Base-by-base conservation (phyloP, 2,888 invertebrate species). In the Thumatha senex region DNA sequence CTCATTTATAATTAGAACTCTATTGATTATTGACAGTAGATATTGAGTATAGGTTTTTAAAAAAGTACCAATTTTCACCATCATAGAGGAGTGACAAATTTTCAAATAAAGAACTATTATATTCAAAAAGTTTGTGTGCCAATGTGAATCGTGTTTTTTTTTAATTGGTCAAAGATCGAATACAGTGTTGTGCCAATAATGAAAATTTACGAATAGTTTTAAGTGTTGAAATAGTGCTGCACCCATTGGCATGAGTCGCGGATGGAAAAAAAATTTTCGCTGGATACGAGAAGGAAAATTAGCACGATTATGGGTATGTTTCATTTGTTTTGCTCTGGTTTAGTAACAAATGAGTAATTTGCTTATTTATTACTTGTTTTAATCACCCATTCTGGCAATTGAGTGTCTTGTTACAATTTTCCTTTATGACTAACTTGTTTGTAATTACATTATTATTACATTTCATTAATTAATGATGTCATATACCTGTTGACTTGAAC, bases 241-340 rank as follows among this genome's bases (percentile, higher is more conserved):
- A 55, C 48, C 54, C 61, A 52, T 47, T 45, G 72, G 57, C 51
- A 90, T 90, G 89, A 85, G 80, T 74, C 79, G 78, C 61, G 67
- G 75, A 70, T 89, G 89, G 86, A 86, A 76, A 68, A 80, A 73
- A 56, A 79, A 78, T 53, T 84, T 86, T 66, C 72, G 71, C 52
- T 86, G 85, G 84, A 75, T 85, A 45, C 80, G 82, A 48, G 79
- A 81, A 56, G 78, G 81, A 46, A 86, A 82, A 63, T 58, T 89
- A 42, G 73, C 72, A 0, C 76, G 73, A 56, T 50, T 89, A 78
- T 89, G 89, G 89, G 90, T 90, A 73, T 61, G 88, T 86, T 10
- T 43, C 10, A 15, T 38, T 45, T 45, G 30, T 38, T 36, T 30
- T 45, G 45, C 30, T 45, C 45, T 45, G 29, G 12, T 40, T 40